phyloP scores from a whole-genome alignment of 2,797 vertebrate genomes.

The Lutjanus argentimaculatus region DNA sequence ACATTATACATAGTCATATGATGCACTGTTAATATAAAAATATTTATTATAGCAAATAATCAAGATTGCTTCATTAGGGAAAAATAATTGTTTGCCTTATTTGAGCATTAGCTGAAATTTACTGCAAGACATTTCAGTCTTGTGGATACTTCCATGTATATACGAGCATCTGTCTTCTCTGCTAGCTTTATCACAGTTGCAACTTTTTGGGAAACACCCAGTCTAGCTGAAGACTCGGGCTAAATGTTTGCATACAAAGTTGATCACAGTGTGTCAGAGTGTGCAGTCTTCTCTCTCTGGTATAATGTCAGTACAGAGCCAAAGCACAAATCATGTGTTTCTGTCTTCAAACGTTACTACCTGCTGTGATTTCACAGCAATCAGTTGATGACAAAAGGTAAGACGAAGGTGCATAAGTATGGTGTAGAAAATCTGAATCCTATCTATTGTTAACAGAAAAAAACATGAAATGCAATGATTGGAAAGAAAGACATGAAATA shows the following conservation, averaged over 20 bases:
- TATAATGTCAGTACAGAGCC: slow-evolving; percentile 15
- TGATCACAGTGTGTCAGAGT: background rate
- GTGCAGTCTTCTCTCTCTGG: background rate
- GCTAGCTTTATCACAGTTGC: background rate
- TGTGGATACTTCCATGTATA: background rate
- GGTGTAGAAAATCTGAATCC: slow-evolving; percentile 3
- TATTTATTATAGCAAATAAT: too few species aligned
- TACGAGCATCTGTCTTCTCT: background rate
- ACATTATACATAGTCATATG: too few species aligned
- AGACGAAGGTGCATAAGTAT: background rate
- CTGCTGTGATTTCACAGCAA: slow-evolving; percentile 4
- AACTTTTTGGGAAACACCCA: too few species aligned
- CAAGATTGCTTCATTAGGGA: too few species aligned
- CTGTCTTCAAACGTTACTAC: background rate
- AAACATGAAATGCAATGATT: slow-evolving; percentile 13
- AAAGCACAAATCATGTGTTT: slow-evolving; percentile 35
- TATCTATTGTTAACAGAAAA: slow-evolving; percentile 8
- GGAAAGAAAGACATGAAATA: slow-evolving; percentile 35
- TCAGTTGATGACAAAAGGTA: background rate
- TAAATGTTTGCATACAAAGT: background rate
- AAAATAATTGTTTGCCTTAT: background rate
- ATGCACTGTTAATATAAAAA: too few species aligned
- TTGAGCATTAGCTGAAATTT: background rate
- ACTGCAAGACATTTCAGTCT: background rate
- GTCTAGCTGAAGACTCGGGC: background rate